phyloP scores from a whole-genome alignment of 2,797 vertebrate species.

The Enteromius mattozi region DNA sequence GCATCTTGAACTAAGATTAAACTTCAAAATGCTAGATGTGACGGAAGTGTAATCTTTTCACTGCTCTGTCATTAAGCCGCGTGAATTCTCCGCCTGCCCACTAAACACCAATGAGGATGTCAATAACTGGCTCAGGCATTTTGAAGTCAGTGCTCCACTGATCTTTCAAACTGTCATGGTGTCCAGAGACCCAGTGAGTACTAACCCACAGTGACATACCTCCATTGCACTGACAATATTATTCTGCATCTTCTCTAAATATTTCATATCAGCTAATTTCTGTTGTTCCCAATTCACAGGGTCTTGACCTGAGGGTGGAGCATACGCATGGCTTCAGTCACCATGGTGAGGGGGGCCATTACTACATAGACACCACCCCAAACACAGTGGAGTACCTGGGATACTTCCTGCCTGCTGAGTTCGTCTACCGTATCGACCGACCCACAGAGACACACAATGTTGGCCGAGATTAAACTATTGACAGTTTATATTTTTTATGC shows the following conservation, averaged over 20 bases:
- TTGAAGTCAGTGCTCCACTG: constrained; percentile 90
- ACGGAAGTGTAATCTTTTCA: not conserved
- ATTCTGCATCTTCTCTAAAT: not conserved
- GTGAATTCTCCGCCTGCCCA: constrained; percentile 90
- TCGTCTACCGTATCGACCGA: constrained; percentile 92
- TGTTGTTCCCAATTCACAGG: constrained; percentile 72
- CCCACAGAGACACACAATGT: constrained; percentile 84
- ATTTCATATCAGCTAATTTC: not conserved
- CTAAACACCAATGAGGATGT: constrained; percentile 87
- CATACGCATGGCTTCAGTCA: constrained; percentile 96
- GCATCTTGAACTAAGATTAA: not conserved
- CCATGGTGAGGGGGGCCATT: constrained; percentile 95
- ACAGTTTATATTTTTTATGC: not conserved
- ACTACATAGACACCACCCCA: constrained; percentile 93
- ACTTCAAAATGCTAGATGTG: not conserved
- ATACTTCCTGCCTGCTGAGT: constrained; percentile 90
- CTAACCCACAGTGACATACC: not conserved
- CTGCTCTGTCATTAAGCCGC: constrained; percentile 76
- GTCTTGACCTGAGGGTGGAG: constrained; percentile 91
- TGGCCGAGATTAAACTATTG: constrained; percentile 80
- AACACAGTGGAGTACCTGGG: constrained; percentile 90
- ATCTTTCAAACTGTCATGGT: constrained; percentile 95
- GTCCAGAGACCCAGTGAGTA: constrained; percentile 94
- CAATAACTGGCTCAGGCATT: constrained; percentile 92
- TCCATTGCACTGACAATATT: not conserved